Conservation (phyloP, 2,113 vertebrate species). For the Sarotherodon lohbergeri region DNA sequence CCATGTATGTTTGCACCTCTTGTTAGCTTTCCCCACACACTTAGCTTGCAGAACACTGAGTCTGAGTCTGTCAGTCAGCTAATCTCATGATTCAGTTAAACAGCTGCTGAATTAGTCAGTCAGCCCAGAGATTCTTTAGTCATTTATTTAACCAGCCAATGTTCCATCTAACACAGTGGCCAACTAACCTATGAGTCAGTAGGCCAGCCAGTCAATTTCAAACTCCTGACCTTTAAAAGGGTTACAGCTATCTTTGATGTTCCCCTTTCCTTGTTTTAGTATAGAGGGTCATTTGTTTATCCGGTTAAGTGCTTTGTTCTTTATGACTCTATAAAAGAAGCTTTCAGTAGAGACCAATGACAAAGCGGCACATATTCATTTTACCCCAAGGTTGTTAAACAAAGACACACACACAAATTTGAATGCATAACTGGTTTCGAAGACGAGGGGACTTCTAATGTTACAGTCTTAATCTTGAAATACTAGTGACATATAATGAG, state of each 20-base stretch:
- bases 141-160: neutral
- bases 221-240: conserved; percentile 39
- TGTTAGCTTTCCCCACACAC: neutral
- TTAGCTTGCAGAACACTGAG: neutral
- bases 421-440: neutral
- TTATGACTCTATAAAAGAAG: conserved; percentile 51
- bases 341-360: neutral
- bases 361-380: neutral
- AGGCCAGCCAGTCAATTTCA: neutral
- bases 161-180: neutral
- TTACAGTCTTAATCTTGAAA: neutral
- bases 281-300: conserved; percentile 50
- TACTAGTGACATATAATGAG: neutral
- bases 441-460: neutral
- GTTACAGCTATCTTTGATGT: conserved; percentile 46
- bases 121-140: neutral
- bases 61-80: neutral
- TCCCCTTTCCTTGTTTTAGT: conserved; percentile 31
- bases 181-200: conserved; percentile 1
- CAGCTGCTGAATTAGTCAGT: neutral
- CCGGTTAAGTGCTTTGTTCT: conserved; percentile 49
- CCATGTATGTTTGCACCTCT: neutral
- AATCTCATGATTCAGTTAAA: neutral
- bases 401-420: neutral
- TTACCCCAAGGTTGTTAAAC: neutral